Base-by-base conservation (phyloP, 1,140 invertebrate genomes). In the Euglossa dilemma region DNA sequence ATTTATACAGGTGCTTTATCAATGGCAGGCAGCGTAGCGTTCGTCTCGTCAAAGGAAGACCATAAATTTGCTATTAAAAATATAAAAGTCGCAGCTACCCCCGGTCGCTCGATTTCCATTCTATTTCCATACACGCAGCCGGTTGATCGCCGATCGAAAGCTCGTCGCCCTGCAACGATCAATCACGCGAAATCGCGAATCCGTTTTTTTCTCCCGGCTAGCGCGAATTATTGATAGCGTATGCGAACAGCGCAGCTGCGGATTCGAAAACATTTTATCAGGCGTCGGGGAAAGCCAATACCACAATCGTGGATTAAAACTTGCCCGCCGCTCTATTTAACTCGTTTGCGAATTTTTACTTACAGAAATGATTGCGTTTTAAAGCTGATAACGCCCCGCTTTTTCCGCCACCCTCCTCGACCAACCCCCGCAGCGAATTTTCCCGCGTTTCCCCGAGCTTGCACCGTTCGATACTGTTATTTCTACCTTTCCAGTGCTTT, bases 181-280 rank as follows among this genome's bases (percentile, higher is more conserved):
- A 64, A 76, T 76, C 47, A 76, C 47, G 45, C 5, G 47, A n/a
- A 54, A 43, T 64, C 43, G 25, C 28, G 47, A 52, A 47, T 54
- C 18, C 18, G 16, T 54, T 54, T 23, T 18, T 28, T 28, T 28
- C 28, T 28, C 16, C 50, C 2, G 50, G 45, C 16, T 43, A 47
- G 59, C 5, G 25, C 8, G 50, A 77, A 77, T 77, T 67, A 54
- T 77, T 45, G 61, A 76, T 67, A 67, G 50, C 50, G 63, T 54
- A 20, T 54, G 56, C 16, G 56, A 67, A 76, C n/a, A 25, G 47
- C n/a, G 25, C 61, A 52, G 47, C 61, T 76, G 59, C 59, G 43
- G 25, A 43, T 43, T 52, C 18, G 74, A 45, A 74, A 75, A 72
- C 57, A 36, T 77, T 76, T 64, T 64, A 76, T 64, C 59, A 63